These are phyloP conservation scores for Tipula vernalis DNA, from an alignment of 2,888 invertebrate genomes.

Conservation along the genomic window DNA sequence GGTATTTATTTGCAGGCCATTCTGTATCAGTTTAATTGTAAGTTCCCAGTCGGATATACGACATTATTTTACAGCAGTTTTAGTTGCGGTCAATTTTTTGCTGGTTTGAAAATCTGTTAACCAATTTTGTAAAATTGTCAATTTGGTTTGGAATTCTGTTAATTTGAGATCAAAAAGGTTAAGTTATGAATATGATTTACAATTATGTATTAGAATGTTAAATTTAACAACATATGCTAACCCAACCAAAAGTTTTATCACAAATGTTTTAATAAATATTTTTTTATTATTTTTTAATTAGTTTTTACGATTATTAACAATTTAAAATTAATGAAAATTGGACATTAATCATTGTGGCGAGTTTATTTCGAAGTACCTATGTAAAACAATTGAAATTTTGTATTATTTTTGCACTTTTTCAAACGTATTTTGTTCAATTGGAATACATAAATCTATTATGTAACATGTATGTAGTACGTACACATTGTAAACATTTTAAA, in stretches of 20 bases:
- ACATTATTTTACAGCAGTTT: too few species aligned
- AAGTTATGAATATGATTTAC: too few species aligned
- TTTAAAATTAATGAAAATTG: not conserved
- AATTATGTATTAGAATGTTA: too few species aligned
- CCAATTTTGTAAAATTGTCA: too few species aligned
- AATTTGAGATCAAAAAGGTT: too few species aligned
- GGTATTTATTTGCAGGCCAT: too few species aligned
- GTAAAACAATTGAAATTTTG: not conserved
- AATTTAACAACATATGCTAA: not conserved
- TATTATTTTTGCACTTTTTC: not conserved
- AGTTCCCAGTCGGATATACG: too few species aligned
- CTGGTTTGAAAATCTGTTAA: too few species aligned
- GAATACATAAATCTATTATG: not conserved
- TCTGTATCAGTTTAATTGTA: too few species aligned
- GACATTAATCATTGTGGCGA: not conserved
- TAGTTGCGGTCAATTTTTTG: too few species aligned
- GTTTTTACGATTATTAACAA: not conserved
- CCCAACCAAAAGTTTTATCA: not conserved
- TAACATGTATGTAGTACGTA: not conserved
- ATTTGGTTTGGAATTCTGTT: too few species aligned
- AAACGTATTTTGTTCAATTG: not conserved
- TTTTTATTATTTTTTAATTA: not conserved
- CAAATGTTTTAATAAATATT: not conserved
- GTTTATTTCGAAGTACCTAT: not conserved
- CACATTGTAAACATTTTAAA: not conserved